phyloP scores from a whole-genome alignment of 1,140 invertebrate species.

The Dolichoris vasculosae region DNA sequence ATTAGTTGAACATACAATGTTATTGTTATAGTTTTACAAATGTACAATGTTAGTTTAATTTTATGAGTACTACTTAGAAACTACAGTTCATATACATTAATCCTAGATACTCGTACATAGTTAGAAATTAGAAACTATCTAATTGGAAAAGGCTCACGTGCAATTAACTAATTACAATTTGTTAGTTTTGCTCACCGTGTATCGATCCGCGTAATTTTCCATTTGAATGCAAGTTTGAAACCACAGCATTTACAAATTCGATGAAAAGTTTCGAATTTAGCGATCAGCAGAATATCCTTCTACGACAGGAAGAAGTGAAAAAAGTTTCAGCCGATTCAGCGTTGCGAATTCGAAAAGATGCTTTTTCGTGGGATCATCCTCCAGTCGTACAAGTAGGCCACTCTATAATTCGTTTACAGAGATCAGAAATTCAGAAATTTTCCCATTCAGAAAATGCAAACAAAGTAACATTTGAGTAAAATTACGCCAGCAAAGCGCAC shows the following conservation, averaged over 20 bases:
- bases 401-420: not conserved
- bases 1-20: not conserved
- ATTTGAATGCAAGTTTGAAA: not conserved
- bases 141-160: not conserved
- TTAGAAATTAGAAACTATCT: not conserved
- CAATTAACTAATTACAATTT: not conserved
- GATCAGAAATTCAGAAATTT: slow-evolving; percentile 4
- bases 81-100: not conserved
- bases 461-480: not conserved
- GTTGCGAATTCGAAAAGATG: no score
- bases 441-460: not conserved
- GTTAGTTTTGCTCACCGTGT: not conserved
- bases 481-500: not conserved
- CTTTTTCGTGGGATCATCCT: not conserved
- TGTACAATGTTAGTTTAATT: not conserved
- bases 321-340: not conserved
- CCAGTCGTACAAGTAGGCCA: not conserved
- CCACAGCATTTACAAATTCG: not conserved
- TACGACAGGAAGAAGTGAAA: not conserved
- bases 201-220: not conserved
- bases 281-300: not conserved
- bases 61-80: not conserved
- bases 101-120: not conserved
- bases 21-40: not conserved
- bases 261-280: not conserved